Percentiles rank a stretch among this genome's conserved stretches.
Conservation (phyloP, 2,888 invertebrate genomes). For the Sturmia bella region DNA sequence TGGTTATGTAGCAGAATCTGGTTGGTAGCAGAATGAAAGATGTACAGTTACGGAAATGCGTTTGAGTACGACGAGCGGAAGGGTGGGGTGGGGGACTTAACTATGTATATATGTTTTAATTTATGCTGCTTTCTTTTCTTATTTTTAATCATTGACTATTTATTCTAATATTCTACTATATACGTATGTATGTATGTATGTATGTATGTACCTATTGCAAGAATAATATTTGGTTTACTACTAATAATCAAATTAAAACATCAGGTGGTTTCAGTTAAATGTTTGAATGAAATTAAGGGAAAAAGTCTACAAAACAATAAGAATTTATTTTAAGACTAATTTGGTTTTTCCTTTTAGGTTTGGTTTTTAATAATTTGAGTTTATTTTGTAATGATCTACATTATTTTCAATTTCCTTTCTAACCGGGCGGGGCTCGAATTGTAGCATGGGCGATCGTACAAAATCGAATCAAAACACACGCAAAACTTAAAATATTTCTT, state of each 20-base stretch:
- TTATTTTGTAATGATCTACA: slow-evolving; percentile 22
- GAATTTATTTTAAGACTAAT: slow-evolving; percentile 1
- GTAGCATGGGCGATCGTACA: no score
- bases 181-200: neutral
- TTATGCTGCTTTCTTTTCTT: slow-evolving; percentile 10
- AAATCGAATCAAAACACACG: no score
- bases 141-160: slow-evolving; percentile 59
- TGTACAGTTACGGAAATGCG: neutral
- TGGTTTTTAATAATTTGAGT: neutral
- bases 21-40: slow-evolving; percentile 15
- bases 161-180: slow-evolving; percentile 58
- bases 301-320: slow-evolving; percentile 61
- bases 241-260: slow-evolving; percentile 62
- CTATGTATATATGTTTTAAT: slow-evolving; percentile 10
- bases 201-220: slow-evolving; percentile 53
- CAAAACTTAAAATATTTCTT: no score
- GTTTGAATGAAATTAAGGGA: slow-evolving; percentile 43
- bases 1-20: no score
- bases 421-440: no score
- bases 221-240: slow-evolving; percentile 59
- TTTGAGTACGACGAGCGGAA: neutral
- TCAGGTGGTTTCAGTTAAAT: slow-evolving; percentile 65
- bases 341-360: slow-evolving; percentile 20
- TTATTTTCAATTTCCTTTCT: slow-evolving; percentile 39
- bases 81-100: slow-evolving; percentile 38